Base-by-base conservation (phyloP, 2,113 vertebrate genomes). In the Prolemur simus region DNA sequence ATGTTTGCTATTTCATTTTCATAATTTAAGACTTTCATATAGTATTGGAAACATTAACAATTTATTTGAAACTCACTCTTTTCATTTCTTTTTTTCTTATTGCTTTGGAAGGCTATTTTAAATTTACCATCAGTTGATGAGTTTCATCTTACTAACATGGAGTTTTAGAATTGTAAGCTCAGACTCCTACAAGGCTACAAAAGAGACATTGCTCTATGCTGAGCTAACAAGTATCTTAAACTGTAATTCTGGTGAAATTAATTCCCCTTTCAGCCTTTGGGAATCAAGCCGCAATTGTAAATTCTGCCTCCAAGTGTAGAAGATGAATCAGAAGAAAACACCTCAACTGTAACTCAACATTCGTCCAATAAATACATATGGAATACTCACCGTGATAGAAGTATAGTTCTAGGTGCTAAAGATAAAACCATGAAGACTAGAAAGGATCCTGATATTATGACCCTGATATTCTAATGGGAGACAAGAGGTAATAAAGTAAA, bases 21-120 rank as follows among this genome's bases (percentile, higher is more conserved):
- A 66, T 68, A 34, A 73, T 18, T 29, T 71, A 87, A 97, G 52
- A 92, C 21, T 93, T 97, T 94, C 60, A 64, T 76, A 91, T 54
- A 56, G 17, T 83, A 69, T 87, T 94, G 95, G 23, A 77, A 96
- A 91, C 54, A 96, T 80, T 92, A 92, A 60, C 39, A 97, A 87
- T 81, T 74, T 85, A 94, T 89, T 91, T 86, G 42, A 21, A 89
- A 94, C 42, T 94, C 34, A 21, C 27, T 84, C n/a, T n/a, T 92
- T 63, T 63, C 77, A 90, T 94, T 97, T 95, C 11, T 64, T 92
- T 82, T 81, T 77, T 94, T 60, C 21, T 87, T 91, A 78, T 60
- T 95, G 39, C 56, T 74, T 93, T 97, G 84, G 45, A 88, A 91
- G 29, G 3, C 8, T 71, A 52, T 74, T 97, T 89, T 76, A 42